A percentile compares a stretch with the other conserved stretches of the same genome.
Conservation (phyloP, 2,113 vertebrate species). For the Stegostoma tigrinum region DNA sequence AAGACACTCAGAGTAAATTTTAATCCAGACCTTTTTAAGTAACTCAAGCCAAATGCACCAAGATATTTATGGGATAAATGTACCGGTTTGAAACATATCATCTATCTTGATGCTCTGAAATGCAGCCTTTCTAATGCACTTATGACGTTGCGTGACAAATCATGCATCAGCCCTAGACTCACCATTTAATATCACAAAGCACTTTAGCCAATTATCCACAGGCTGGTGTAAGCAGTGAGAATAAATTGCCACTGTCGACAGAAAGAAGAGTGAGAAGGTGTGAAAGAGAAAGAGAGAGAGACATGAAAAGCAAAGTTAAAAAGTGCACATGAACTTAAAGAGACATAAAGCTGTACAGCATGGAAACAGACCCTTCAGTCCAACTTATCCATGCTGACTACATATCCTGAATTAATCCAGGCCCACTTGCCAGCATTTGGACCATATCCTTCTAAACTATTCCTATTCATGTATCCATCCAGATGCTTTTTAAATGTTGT, state of each 20-base stretch:
- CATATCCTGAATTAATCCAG: too few relatives aligned
- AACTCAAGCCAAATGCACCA: neutral
- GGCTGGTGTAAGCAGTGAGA: neutral
- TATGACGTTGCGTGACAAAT: neutral
- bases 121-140: neutral
- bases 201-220: neutral
- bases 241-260: neutral
- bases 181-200: constrained; percentile 8
- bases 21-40: constrained; percentile 6
- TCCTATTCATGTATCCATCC: too few relatives aligned
- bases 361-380: too few relatives aligned
- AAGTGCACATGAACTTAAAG: too few relatives aligned
- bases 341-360: too few relatives aligned
- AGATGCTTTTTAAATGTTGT: too few relatives aligned
- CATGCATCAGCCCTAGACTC: neutral
- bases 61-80: constrained; percentile 1
- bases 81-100: neutral
- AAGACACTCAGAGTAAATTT: neutral
- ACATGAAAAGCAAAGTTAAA: neutral
- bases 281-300: neutral
- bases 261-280: neutral
- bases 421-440: too few relatives aligned
- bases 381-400: too few relatives aligned
- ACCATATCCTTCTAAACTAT: too few relatives aligned
- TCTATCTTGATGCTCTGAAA: neutral